Conservation (phyloP, 1,140 invertebrate species). For the Drosophila pallidifrons region DNA sequence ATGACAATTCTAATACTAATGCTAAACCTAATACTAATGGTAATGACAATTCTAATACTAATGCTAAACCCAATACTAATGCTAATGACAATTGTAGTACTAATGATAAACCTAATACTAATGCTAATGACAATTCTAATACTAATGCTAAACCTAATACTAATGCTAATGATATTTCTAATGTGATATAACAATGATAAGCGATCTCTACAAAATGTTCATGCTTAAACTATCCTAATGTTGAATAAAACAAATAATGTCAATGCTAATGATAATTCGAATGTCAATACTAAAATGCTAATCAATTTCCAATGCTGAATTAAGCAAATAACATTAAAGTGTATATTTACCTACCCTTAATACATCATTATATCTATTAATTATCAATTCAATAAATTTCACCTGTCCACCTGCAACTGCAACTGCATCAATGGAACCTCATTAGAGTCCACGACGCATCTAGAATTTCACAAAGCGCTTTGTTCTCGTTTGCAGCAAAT, state of each 20-base stretch:
- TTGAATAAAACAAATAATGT: too few relatives aligned
- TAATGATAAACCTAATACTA: too few relatives aligned
- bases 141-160: too few relatives aligned
- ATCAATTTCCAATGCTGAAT: not conserved
- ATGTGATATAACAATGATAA: too few relatives aligned
- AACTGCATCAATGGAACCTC: slow-evolving; percentile 9
- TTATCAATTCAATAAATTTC: not conserved
- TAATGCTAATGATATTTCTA: too few relatives aligned
- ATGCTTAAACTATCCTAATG: too few relatives aligned
- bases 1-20: too few relatives aligned
- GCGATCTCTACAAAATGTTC: too few relatives aligned
- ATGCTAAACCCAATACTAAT: too few relatives aligned
- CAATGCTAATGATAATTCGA: not conserved
- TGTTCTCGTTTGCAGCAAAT: slow-evolving; percentile 13
- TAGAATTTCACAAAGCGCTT: slow-evolving; percentile 17
- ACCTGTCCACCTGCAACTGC: slow-evolving; percentile 9
- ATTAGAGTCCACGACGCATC: slow-evolving; percentile 11
- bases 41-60: not conserved
- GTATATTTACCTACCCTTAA: not conserved
- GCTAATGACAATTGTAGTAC: too few relatives aligned
- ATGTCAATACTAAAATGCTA: not conserved
- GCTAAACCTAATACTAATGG: not conserved
- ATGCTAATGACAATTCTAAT: too few relatives aligned
- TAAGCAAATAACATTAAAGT: not conserved
- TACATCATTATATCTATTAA: not conserved